Evolutionary conservation across 92 coral and sea anemone genomes (phyloP), one percentile per base, ranked within the genome.

Genomic region (Heliopora coerulea): DNA sequence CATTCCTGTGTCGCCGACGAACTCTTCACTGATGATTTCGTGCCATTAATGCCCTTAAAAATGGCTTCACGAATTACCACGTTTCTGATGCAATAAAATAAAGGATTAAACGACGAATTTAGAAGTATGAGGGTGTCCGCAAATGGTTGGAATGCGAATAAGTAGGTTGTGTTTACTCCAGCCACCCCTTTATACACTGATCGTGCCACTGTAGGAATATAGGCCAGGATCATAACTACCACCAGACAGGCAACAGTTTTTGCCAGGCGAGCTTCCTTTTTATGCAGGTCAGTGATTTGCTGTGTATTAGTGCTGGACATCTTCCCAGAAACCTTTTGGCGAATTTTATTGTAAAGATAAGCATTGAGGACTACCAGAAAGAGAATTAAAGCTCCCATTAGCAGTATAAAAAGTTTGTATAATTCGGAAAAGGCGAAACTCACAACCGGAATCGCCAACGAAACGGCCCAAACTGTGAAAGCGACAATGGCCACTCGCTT

Each of bases 71-170:
- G 73, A 58, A 80, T 72, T 18, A 59, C 59, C 19, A 32, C 46
- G 46, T 70, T 80, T 60, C 73, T 80, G 41, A 58, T 70, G 35
- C 84, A 80, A 54, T 80, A 80, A 23, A 80, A 69, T 15, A 80
- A 65, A 1, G 84, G 84, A 33, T 80, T 80, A 35, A 80, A 80
- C 3, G 79, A 60, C 11, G 79, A 69, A 50, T 80, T 80, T 6
- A 80, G 46, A 27, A 80, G 75, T 6, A 80, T 79, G 5, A 80
- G 24, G 1, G 84, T 80, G 49, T 80, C 84, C 10, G 79, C 84
- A 78, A 75, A 49, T 2, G 84, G 79, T 31, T 57, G 62, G 7
- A 75, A 58, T 32, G 59, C 73, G 68, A 59, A 75, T 12, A 80
- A 37, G 29, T 69, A 66, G 8, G 49, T 23, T 11, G 84, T 27